Base-by-base conservation (phyloP, 2,888 invertebrate species). In the Doris montereyensis region DNA sequence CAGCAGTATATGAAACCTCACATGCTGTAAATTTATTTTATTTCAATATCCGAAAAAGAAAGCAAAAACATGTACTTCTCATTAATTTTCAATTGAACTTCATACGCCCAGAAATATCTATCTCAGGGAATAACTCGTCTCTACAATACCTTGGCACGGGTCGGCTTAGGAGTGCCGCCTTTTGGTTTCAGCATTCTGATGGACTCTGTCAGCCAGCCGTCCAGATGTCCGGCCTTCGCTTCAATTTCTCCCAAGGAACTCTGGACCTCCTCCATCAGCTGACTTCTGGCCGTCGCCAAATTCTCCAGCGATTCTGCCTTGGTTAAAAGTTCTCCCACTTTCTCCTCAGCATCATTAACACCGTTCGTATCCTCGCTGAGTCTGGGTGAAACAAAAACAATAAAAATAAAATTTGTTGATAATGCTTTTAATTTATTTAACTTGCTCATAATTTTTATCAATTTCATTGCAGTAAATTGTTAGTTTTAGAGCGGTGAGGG, bases 131-230 rank as follows among this genome's bases (percentile, higher is more conserved):
- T n/a, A n/a, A n/a, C n/a, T n/a, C n/a, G n/a, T n/a, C n/a, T n/a
- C n/a, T n/a, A n/a, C n/a, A n/a, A 10, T 24, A 74, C 74, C 65
- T 79, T 79, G 5, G 86, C 86, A 80, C 86, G 87, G 68, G 86
- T 81, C 1, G 87, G 84, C 77, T 86, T 87, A 67, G 84, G 87
- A 4, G 84, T 82, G 24, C 84, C 82, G 78, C 84, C 85, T 78
- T 86, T 87, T 8, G 86, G 82, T 79, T 90, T 90, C 68, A 90
- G 82, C 10, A 87, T 84, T 34, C 84, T 83, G 13, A 89, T 86
- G 1, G 90, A 84, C 41, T 88, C 87, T 1, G 84, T 83, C 32
- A 90, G 85, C 90, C 90, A 90, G 10, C 84, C 82, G 79, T 88
- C 88, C 77, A 90, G 80, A 58, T 88, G 86, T 0, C 83, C 85